phyloP scores from a whole-genome alignment of 2,797 vertebrate species.

The Todus mexicanus region DNA sequence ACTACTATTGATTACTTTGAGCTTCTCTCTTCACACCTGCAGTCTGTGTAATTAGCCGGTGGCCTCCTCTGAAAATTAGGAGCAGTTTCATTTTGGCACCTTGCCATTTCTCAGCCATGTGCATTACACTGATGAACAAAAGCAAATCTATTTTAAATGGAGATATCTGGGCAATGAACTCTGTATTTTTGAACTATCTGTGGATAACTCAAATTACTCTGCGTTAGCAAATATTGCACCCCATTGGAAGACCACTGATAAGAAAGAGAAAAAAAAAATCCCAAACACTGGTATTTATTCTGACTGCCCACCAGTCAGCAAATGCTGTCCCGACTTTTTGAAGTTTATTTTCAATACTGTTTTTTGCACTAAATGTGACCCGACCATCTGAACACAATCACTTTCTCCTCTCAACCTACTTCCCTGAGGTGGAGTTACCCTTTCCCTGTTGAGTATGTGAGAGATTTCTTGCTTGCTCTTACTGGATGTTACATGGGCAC shows the following conservation, averaged over 20 bases:
- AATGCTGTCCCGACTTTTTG: background rate
- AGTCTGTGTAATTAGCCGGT: conserved; percentile 84
- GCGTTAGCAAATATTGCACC: conserved; percentile 70
- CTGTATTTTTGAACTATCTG: conserved; percentile 71
- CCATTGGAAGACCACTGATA: conserved; percentile 46
- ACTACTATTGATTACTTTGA: conserved; percentile 87
- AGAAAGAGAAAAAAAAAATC: background rate
- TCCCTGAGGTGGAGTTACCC: background rate
- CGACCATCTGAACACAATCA: background rate
- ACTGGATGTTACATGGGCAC: background rate
- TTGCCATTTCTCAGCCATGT: conserved; percentile 81
- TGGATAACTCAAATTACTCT: conserved; percentile 69
- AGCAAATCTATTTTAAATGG: conserved; percentile 81
- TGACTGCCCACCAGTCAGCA: conserved; percentile 1
- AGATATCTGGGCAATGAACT: conserved; percentile 77
- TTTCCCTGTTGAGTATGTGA: background rate
- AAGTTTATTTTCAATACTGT: background rate
- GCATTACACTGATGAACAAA: conserved; percentile 77
- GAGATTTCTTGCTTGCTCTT: background rate
- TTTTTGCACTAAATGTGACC: background rate
- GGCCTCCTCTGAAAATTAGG: conserved; percentile 84
- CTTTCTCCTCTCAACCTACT: background rate
- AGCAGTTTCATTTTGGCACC: conserved; percentile 82
- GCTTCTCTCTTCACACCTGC: conserved; percentile 86
- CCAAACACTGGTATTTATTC: conserved; percentile 34